phyloP scores from a whole-genome alignment of 2,113 vertebrate genomes.

The Sinosuthora webbiana region DNA sequence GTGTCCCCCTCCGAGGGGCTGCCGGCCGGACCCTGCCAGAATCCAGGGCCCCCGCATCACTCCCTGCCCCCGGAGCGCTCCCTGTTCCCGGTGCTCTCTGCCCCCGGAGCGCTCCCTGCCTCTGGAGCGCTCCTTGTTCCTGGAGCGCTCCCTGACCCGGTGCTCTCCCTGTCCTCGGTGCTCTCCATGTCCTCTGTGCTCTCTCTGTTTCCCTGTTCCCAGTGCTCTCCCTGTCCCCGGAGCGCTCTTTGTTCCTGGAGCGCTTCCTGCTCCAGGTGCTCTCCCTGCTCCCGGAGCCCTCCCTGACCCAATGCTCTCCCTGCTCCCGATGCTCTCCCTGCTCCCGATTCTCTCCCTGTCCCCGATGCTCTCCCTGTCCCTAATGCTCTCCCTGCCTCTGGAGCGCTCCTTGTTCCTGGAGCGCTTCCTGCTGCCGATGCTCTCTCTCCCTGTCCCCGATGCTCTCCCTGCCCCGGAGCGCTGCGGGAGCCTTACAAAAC shows the following conservation, averaged over 20 bases:
- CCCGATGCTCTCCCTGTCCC: not conserved
- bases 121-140: fast-evolving
- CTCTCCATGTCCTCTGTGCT: not conserved
- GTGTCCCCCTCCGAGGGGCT: not conserved
- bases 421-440: fast-evolving
- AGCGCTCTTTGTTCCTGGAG: not conserved
- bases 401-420: fast-evolving
- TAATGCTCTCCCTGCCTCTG: fast-evolving
- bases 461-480: not conserved
- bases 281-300: fast-evolving
- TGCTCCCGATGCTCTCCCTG: not conserved
- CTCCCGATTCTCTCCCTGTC: not conserved
- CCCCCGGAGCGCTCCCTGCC: fast-evolving
- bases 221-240: not conserved
- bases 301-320: no score
- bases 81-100: not conserved
- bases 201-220: not conserved
- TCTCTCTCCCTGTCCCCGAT: not conserved
- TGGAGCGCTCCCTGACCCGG: fast-evolving
- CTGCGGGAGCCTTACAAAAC: not conserved
- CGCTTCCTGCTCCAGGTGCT: fast-evolving
- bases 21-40: not conserved
- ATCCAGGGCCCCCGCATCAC: not conserved
- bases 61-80: not conserved
- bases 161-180: not conserved